phyloP scores from a whole-genome alignment of 2,797 vertebrate species.

The Gastrophryne carolinensis region DNA sequence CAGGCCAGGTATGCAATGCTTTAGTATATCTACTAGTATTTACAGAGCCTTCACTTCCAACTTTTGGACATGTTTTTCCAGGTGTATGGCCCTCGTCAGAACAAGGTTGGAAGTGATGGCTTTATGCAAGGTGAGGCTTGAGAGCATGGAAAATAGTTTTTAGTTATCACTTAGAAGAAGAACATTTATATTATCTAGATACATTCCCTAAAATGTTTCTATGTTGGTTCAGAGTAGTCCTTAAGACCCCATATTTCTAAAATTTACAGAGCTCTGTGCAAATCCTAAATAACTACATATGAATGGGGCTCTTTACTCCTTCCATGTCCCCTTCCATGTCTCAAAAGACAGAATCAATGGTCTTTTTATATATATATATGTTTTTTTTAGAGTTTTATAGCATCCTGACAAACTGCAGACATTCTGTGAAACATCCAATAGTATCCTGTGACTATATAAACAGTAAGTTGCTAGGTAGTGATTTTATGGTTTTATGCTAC shows the following conservation, averaged over 20 bases:
- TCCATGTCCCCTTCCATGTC: background rate
- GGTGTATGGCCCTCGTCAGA: too few relatives aligned
- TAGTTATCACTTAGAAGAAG: background rate
- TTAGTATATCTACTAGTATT: too few relatives aligned
- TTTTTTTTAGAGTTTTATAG: constrained; percentile 31
- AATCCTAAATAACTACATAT: constrained; percentile 3
- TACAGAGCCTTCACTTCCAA: too few relatives aligned
- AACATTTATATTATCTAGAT: background rate
- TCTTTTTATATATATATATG: constrained; percentile 27
- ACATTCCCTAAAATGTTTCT: background rate
- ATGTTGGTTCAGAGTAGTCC: background rate
- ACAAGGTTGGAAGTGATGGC: too few relatives aligned
- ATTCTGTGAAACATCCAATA: too few relatives aligned
- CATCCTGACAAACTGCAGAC: constrained; percentile 17
- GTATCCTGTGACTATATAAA: too few relatives aligned
- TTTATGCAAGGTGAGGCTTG: too few relatives aligned
- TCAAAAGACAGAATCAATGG: constrained; percentile 27
- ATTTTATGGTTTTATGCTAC: too few relatives aligned
- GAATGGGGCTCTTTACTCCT: constrained; percentile 18
- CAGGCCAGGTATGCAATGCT: too few relatives aligned
- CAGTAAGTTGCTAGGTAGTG: too few relatives aligned
- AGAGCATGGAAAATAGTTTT: background rate
- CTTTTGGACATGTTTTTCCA: too few relatives aligned
- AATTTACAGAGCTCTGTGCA: background rate
- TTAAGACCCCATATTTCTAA: background rate